Conservation (phyloP, 1,140 invertebrate species). For the Drosophila miranda region DNA sequence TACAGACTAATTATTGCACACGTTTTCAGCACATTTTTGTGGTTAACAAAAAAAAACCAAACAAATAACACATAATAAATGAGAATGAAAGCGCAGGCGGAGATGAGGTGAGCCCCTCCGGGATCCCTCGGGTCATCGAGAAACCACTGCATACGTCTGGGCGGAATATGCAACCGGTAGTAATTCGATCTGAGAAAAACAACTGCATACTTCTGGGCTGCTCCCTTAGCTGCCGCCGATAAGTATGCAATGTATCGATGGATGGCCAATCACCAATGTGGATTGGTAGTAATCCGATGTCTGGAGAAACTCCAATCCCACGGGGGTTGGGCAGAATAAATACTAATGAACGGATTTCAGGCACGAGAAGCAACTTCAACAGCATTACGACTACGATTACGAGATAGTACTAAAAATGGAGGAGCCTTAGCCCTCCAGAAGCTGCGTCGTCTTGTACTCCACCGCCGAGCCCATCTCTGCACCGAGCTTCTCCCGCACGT, state of each 20-base stretch:
- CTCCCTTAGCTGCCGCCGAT: too few species aligned
- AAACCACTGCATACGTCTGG: constrained; percentile 5
- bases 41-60: constrained; percentile 35
- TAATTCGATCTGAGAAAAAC: too few species aligned
- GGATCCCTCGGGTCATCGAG: too few species aligned
- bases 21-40: constrained; percentile 44
- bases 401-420: background rate
- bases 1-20: constrained; percentile 46
- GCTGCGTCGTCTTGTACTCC: constrained; percentile 75
- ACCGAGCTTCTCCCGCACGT: constrained; percentile 70
- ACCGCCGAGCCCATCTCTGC: constrained; percentile 75
- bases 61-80: constrained; percentile 20
- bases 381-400: constrained; percentile 28
- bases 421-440: constrained; percentile 57
- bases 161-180: background rate
- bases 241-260: background rate
- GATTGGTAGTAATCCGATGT: too few species aligned
- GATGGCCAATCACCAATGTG: background rate
- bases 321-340: constrained; percentile 29
- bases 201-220: background rate
- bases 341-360: constrained; percentile 43
- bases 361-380: constrained; percentile 35
- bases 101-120: background rate
- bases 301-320: background rate
- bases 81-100: constrained; percentile 28